Percentiles rank a stretch among this genome's conserved stretches.
phyloP scores from a whole-genome alignment of 2,797 vertebrate species.

The Malacoraja senta region DNA sequence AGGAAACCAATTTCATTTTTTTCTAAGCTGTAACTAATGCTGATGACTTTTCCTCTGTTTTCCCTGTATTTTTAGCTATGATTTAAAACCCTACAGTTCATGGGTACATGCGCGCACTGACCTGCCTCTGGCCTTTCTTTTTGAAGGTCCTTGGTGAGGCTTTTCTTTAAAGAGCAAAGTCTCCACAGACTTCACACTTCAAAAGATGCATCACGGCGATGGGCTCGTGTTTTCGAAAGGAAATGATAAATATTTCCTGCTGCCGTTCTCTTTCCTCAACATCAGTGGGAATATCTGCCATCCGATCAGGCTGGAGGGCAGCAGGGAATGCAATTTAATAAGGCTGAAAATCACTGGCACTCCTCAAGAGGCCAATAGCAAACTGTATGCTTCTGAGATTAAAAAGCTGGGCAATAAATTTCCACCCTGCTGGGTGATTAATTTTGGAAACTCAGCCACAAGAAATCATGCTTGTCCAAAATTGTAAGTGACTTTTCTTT shows the following conservation, averaged over 20 bases:
- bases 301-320: slow-evolving; percentile 33
- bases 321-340: slow-evolving; percentile 45
- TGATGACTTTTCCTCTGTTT: not conserved
- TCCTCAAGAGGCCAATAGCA: slow-evolving; percentile 42
- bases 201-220: not conserved
- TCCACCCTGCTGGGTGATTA: not conserved
- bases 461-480: not conserved
- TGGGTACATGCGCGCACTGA: not conserved
- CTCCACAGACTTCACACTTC: slow-evolving; percentile 36
- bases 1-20: too few relatives aligned
- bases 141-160: not conserved
- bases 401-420: not conserved
- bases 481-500: not conserved
- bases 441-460: not conserved
- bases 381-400: not conserved
- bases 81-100: not conserved
- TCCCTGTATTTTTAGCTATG: not conserved
- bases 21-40: not conserved
- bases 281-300: slow-evolving; percentile 40
- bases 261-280: slow-evolving; percentile 32
- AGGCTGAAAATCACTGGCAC: slow-evolving; percentile 45
- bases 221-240: slow-evolving; percentile 39
- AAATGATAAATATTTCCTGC: slow-evolving; percentile 39
- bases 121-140: not conserved
- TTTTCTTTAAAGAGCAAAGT: not conserved